Evolutionary conservation across 2,797 vertebrate genomes (phyloP), one percentile per base, ranked within the genome.

Genomic region (Onychomys leucogaster): DNA sequence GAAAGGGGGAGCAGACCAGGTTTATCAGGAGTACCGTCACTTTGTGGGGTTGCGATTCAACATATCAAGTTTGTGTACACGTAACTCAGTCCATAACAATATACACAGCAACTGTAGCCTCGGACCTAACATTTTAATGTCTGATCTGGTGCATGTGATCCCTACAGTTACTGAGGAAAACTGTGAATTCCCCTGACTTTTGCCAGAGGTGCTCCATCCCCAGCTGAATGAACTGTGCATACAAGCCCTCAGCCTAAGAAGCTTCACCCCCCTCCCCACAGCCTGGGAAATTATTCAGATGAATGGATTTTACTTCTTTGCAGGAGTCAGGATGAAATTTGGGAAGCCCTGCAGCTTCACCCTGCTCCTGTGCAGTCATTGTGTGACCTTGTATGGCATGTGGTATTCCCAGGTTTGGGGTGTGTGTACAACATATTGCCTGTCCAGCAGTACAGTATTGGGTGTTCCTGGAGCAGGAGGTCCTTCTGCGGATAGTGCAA

Each of bases 321-420:
- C 1, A 46, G 46, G 76, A 93, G 61, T 49, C 43, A 65, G 16
- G 65, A 2, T 37, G 37, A 23, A 83, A 5, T 25, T 32, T 21
- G 6, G 6, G 37, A 49, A 73, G 52, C 13, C 25, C 63, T 1
- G 52, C 6, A 34, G 16, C 17, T 88, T 57, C 37, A 25, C 16
- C n/a, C 25, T 76, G 32, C 23, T 52, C 32, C n/a, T 14, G 5
- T 27, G 29, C 32, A 37, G 3, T 13, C 19, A 23, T 19, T 29
- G 4, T 5, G 10, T 19, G 46, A 46, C 43, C 43, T 52, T 69
- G 12, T 0, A 2, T 11, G 32, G 19, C 41, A 0, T 5, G 5
- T 17, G 19, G 19, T 2, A 6, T 25, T 29, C 32, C 41, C 52
- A 86, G 37, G 41, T 1, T 41, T 52, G 14, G 8, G 34, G 27